These are phyloP conservation scores for Papilio machaon DNA, from an alignment of 1,140 invertebrate species.

Conservation along the genomic window DNA sequence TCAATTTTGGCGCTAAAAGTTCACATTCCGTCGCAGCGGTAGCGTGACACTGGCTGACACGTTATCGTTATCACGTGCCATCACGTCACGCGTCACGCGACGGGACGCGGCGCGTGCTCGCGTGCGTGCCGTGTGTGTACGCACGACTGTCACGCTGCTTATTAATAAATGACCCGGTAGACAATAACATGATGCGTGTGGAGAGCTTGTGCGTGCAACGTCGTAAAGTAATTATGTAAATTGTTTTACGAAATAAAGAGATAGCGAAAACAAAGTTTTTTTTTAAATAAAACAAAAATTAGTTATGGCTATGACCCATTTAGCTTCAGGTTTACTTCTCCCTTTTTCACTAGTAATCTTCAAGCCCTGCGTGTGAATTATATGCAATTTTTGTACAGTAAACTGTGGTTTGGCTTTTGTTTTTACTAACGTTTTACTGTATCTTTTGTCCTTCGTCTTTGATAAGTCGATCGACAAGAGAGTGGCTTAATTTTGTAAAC, in stretches of 20 bases:
- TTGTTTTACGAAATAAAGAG: conserved; percentile 2
- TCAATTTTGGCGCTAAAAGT: conserved; percentile 9
- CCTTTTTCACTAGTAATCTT: too few relatives aligned
- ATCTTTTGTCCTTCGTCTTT: too few relatives aligned
- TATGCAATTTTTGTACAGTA: too few relatives aligned
- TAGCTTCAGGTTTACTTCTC: not conserved
- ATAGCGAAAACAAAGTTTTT: not conserved
- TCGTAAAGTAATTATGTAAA: conserved; percentile 35
- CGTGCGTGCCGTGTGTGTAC: conserved; percentile 33
- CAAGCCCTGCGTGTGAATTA: too few relatives aligned
- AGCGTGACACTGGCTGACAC: conserved; percentile 37
- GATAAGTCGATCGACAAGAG: not conserved
- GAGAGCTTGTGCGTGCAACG: conserved; percentile 21
- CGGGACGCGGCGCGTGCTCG: conserved; percentile 1
- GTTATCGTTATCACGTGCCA: conserved; percentile 37
- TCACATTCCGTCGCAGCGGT: conserved; percentile 22
- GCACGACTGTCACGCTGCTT: conserved; percentile 31
- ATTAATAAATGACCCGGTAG: conserved; percentile 34
- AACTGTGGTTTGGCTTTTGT: too few relatives aligned
- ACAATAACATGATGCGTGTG: conserved; percentile 26
- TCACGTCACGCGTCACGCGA: conserved; percentile 36
- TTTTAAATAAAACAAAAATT: not conserved
- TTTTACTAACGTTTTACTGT: too few relatives aligned
- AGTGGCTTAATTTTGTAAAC: not conserved
- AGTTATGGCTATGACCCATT: not conserved